Percentiles rank a stretch among this genome's conserved stretches.
These are phyloP conservation scores for Atherinomorus stipes DNA, from an alignment of 2,113 vertebrate species.

Conservation along the genomic window DNA sequence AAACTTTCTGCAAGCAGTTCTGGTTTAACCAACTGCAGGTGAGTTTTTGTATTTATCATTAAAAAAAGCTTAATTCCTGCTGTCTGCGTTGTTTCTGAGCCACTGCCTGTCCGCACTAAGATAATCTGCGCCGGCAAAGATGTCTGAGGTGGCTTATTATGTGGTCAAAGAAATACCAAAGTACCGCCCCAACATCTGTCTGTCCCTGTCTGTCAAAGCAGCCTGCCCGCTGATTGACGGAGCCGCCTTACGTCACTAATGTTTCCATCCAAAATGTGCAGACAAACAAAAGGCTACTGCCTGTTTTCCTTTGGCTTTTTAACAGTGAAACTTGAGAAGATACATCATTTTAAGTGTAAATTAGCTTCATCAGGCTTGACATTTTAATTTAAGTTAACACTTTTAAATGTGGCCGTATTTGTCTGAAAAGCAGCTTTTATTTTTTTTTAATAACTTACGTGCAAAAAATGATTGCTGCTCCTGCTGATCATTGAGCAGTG, in stretches of 20 bases:
- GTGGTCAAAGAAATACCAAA: conserved; percentile 65
- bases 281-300: conserved; percentile 33
- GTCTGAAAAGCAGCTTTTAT: neutral
- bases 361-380: neutral
- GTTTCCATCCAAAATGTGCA: conserved; percentile 73
- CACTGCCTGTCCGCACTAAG: conserved; percentile 45
- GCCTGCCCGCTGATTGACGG: conserved; percentile 77
- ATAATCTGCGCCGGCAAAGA: conserved; percentile 62
- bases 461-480: neutral
- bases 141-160: conserved; percentile 68
- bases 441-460: neutral
- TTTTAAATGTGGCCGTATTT: neutral
- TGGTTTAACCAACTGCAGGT: conserved; percentile 48
- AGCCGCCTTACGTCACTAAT: conserved; percentile 78
- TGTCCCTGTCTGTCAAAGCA: conserved; percentile 70
- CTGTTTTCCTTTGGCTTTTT: neutral
- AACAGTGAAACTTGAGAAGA: neutral
- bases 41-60: conserved; percentile 56
- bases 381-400: neutral
- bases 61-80: conserved; percentile 6
- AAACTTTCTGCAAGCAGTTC: conserved; percentile 26
- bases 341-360: neutral
- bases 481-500: neutral
- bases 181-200: conserved; percentile 83
- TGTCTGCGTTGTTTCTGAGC: neutral